Base-by-base conservation (phyloP, 1,140 invertebrate genomes). In the Drosophila persimilis region DNA sequence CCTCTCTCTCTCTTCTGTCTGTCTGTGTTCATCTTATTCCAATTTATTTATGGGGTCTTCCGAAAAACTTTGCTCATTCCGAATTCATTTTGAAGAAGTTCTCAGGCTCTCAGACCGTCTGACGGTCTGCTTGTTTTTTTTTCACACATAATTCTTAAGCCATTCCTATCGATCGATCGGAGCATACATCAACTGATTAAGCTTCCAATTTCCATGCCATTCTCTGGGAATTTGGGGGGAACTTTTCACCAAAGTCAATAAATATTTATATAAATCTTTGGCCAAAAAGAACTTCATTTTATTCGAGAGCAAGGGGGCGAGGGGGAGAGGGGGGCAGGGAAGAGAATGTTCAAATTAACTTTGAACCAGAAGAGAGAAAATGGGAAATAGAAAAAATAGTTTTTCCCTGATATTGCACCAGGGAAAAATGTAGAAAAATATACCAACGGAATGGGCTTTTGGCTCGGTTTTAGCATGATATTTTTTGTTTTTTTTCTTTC, bases 81-180 rank as follows among this genome's bases (percentile, higher is more conserved):
- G 15, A 35, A 88, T 83, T 75, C 83, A 83, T 72, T 73, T 64
- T 74, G 65, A 74, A 78, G 51, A 71, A 75, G 60, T 84, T 84
- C 64, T 59, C 65, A 80, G 62, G 57, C 56, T 31, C 64, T 67
- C 71, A 26, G 24, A 5, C 24, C 4, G 46, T 63, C 66, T 9
- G 11, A 6, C 13, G 17, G 17, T 39, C 20, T 60, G 74, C 8
- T 3, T 4, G 1, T 13, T 13, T 39, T 39, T 39, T 73, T 39
- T 73, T 86, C 77, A 78, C 83, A 88, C 83, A 88, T 88, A 79
- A 83, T 76, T 89, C 73, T 83, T 73, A 73, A 72, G 35, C 35
- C 35, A 39, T 9, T 73, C 59, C 67, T 53, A 77, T 80, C 47
- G 66, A 56, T 41, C 46, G 35, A 13, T 11, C 35, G 1, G 35